phyloP scores from a whole-genome alignment of 2,113 vertebrate genomes.

The Ancistrus triradiatus region DNA sequence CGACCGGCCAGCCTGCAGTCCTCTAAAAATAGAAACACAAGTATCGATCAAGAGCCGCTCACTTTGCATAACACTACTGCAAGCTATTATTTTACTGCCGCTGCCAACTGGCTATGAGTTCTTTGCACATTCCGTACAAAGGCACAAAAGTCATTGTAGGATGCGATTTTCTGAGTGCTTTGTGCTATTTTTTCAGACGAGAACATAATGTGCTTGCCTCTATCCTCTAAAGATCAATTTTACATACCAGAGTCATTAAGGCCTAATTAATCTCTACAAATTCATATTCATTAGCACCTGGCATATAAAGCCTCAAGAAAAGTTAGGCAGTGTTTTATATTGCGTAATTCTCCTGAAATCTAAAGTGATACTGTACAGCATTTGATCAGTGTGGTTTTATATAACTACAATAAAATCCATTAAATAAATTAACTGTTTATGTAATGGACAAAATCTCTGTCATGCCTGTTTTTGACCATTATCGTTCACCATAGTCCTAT shows the following conservation, averaged over 20 bases:
- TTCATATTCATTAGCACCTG: conserved; percentile 35
- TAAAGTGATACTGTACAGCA: neutral
- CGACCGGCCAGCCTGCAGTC: conserved; percentile 36
- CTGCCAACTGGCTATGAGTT: conserved; percentile 19
- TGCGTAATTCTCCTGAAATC: neutral
- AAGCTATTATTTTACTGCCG: conserved; percentile 34
- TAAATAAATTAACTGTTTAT: too few relatives aligned
- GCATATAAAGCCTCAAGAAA: neutral
- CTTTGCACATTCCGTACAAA: neutral
- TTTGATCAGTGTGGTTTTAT: too few relatives aligned
- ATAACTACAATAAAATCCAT: too few relatives aligned
- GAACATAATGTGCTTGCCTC: conserved; percentile 11
- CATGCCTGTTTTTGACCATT: too few relatives aligned
- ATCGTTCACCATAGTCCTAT: too few relatives aligned
- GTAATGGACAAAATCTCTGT: too few relatives aligned
- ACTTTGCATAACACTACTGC: conserved; percentile 42
- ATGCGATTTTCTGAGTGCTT: conserved; percentile 15
- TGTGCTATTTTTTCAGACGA: neutral
- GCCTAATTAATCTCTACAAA: neutral
- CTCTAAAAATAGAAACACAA: conserved; percentile 40
- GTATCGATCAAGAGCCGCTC: conserved; percentile 38
- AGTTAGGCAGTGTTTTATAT: neutral
- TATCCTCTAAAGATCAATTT: conserved; percentile 9
- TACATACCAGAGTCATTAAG: neutral
- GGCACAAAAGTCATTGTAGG: neutral